A percentile compares a stretch with the other conserved stretches of the same genome.
Conservation (phyloP, 2,797 vertebrate genomes). For the Bucorvus abyssinicus region DNA sequence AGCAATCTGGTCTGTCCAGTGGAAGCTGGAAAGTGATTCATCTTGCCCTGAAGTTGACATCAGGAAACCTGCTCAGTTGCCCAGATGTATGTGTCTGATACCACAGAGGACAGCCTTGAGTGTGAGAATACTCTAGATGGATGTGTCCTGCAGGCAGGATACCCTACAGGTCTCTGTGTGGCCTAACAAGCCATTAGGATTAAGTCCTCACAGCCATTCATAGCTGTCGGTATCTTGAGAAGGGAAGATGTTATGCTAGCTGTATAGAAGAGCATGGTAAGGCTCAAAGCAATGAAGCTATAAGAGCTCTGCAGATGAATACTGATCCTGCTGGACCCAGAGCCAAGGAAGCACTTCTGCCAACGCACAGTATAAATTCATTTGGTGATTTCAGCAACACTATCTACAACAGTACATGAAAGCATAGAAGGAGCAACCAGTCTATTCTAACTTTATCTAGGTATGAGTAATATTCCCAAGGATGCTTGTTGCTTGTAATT, state of each 20-base stretch:
- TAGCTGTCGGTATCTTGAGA: neutral
- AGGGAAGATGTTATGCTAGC: neutral
- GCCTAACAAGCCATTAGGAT: neutral
- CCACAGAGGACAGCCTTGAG: neutral
- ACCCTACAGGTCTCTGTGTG: neutral
- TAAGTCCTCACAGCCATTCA: neutral
- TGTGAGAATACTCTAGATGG: rapidly evolving
- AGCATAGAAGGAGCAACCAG: neutral
- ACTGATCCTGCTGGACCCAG: too few relatives aligned
- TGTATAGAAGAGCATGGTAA: neutral
- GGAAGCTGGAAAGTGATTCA: neutral
- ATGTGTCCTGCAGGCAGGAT: neutral
- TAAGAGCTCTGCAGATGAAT: neutral
- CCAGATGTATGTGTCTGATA: rapidly evolving
- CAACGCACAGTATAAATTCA: neutral
- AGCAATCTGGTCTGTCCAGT: neutral
- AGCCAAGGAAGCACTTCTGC: neutral
- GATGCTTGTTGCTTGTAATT: neutral
- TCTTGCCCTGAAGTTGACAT: neutral
- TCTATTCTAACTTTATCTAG: neutral
- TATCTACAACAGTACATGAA: neutral
- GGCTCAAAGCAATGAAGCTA: rapidly evolving
- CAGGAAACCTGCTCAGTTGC: neutral
- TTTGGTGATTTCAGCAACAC: neutral
- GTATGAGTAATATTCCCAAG: neutral